Conservation (phyloP, 92 coral and sea anemone species). For the Epizoanthus stellaris region DNA sequence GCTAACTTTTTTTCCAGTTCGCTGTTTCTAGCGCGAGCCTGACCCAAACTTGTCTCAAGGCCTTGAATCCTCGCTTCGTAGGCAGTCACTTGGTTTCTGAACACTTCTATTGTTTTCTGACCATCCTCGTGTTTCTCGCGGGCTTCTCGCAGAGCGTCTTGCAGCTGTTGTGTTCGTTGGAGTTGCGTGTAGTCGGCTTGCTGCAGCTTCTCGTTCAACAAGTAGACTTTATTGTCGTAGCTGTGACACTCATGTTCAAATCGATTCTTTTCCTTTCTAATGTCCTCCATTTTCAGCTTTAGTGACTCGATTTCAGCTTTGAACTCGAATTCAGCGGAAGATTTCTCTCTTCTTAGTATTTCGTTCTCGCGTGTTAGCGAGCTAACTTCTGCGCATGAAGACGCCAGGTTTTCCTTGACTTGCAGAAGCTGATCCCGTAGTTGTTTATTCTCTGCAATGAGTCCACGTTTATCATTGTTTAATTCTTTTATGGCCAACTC, state of each 20-base stretch:
- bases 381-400: no score
- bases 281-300: slow-evolving; percentile 66
- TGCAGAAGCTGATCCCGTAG: slow-evolving; percentile 11
- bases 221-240: not conserved
- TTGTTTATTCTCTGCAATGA: slow-evolving; percentile 15
- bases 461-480: not conserved
- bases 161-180: slow-evolving; percentile 32
- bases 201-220: slow-evolving; percentile 20
- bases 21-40: slow-evolving; percentile 63
- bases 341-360: slow-evolving; percentile 50
- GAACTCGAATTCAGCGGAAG: slow-evolving; percentile 47
- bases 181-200: slow-evolving; percentile 29
- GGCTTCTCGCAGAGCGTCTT: slow-evolving; percentile 32
- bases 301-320: slow-evolving; percentile 72
- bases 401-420: no score
- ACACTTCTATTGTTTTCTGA: slow-evolving; percentile 17
- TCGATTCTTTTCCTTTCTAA: slow-evolving; percentile 62
- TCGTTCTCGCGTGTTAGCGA: slow-evolving; percentile 55
- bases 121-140: slow-evolving; percentile 33
- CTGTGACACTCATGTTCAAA: slow-evolving; percentile 57
- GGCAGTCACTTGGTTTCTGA: slow-evolving; percentile 23
- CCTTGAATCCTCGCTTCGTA: slow-evolving; percentile 37
- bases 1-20: slow-evolving; percentile 79
- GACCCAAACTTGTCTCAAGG: slow-evolving; percentile 40
- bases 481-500: not conserved